A percentile compares a stretch with the other conserved stretches of the same genome.
Evolutionary conservation across 2,113 vertebrate genomes (phyloP).

Genomic region (Andinoacara biseriatus): DNA sequence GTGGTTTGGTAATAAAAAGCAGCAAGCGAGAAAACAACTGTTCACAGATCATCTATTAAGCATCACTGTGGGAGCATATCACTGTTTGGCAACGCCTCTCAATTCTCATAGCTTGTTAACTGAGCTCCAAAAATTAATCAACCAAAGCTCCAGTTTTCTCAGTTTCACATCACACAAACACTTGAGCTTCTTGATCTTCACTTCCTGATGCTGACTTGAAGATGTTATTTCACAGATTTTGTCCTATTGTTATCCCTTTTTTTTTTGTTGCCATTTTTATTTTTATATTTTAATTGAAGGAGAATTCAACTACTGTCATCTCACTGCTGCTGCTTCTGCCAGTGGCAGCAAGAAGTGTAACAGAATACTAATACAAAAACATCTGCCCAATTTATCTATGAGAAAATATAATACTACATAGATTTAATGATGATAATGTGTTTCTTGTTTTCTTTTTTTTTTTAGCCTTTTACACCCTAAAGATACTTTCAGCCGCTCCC

Average conservation of each 20-base stretch:
- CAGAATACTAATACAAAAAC: background rate
- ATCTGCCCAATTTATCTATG: background rate
- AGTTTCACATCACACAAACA: background rate
- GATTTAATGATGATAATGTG: background rate
- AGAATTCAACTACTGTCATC: background rate
- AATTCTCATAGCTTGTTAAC: slow-evolving; percentile 38
- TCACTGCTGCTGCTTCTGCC: background rate
- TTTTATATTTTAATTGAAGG: background rate
- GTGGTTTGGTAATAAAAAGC: slow-evolving; percentile 12
- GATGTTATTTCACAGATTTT: background rate
- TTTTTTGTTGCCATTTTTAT: background rate
- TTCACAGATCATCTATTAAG: slow-evolving; percentile 34
- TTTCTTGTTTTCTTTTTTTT: background rate
- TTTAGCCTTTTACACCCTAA: background rate
- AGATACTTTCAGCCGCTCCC: background rate
- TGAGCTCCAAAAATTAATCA: slow-evolving; percentile 22
- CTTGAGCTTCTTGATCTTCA: slow-evolving; percentile 17
- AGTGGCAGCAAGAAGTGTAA: background rate
- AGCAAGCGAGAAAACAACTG: slow-evolving; percentile 20
- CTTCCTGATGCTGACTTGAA: background rate
- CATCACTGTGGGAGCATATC: slow-evolving; percentile 2
- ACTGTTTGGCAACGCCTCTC: slow-evolving; percentile 22
- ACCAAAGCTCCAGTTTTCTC: slow-evolving; percentile 12
- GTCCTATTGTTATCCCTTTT: background rate
- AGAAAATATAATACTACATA: background rate